Percentiles rank a stretch among this genome's conserved stretches.
These are phyloP conservation scores for Bemisia tabaci DNA, from an alignment of 1,140 invertebrate genomes.

Conservation along the genomic window DNA sequence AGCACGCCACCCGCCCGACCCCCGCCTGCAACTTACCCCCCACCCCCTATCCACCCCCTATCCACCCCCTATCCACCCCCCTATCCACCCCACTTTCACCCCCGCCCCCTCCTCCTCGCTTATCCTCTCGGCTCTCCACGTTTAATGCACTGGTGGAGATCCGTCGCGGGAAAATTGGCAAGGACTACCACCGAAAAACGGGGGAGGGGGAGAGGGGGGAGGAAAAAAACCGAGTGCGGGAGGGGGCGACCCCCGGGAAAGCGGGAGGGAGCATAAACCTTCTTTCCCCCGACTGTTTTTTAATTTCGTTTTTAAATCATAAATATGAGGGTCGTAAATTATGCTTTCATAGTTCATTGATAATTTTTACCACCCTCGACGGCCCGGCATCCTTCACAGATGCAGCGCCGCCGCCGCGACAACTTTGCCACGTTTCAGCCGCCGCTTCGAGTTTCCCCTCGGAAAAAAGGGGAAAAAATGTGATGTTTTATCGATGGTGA, in stretches of 20 bases:
- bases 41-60: neutral
- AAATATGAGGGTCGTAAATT: neutral
- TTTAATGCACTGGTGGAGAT: neutral
- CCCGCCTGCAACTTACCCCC: neutral
- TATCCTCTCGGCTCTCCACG: neutral
- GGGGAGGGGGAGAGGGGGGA: neutral
- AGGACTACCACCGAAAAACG: neutral
- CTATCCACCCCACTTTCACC: neutral
- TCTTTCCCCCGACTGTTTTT: neutral
- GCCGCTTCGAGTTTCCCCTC: too few relatives aligned
- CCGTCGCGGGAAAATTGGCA: neutral
- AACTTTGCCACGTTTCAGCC: too few relatives aligned
- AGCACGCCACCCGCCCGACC: neutral
- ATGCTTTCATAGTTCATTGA: neutral
- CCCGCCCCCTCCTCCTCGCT: neutral
- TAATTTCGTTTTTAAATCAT: neutral
- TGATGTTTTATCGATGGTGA: too few relatives aligned
- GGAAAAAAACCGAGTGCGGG: neutral
- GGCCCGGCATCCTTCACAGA: too few relatives aligned
- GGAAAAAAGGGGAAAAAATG: too few relatives aligned
- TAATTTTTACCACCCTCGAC: too few relatives aligned
- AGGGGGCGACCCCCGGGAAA: neutral
- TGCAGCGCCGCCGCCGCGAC: too few relatives aligned
- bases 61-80: neutral
- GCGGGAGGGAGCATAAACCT: neutral